Percentiles rank a stretch among this genome's conserved stretches.
Conservation (phyloP, 2,888 invertebrate species). For the Bursaphelenchus okinawaensis region DNA sequence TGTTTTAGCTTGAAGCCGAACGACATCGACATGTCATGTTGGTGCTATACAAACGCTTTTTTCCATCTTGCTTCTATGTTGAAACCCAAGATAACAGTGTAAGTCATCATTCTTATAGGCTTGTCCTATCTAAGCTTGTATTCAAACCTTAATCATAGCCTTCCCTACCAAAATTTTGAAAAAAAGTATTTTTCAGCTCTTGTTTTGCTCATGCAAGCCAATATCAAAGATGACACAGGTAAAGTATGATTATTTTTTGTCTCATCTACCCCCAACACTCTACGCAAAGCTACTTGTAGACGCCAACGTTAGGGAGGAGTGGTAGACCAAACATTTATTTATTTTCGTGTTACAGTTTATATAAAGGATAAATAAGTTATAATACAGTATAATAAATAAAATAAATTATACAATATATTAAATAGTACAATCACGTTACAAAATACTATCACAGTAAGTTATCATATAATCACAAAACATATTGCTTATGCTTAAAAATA, state of each 20-base stretch:
- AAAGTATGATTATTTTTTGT: background rate
- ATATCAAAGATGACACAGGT: background rate
- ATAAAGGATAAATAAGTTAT: too few species aligned
- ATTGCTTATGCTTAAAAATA: too few species aligned
- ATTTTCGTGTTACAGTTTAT: too few species aligned
- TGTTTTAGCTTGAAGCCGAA: conserved; percentile 7
- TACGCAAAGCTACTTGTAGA: background rate
- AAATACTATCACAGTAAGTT: too few species aligned
- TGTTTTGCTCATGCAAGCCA: background rate
- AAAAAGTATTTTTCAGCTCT: background rate
- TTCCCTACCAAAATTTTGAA: too few species aligned
- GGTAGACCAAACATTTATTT: too few species aligned
- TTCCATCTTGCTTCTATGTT: conserved; percentile 7
- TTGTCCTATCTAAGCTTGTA: too few species aligned
- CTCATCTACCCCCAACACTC: background rate
- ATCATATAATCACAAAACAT: too few species aligned
- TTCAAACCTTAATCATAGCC: too few species aligned
- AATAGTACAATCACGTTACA: too few species aligned
- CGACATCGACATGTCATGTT: conserved; percentile 10
- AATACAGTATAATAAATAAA: too few species aligned
- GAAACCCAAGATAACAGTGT: conserved; percentile 6
- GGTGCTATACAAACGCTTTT: background rate
- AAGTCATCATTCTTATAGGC: background rate
- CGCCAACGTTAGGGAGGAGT: background rate
- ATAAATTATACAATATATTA: too few species aligned